These are phyloP conservation scores for Onthophagus sagittarius DNA, from an alignment of 2,888 invertebrate species.

Conservation along the genomic window DNA sequence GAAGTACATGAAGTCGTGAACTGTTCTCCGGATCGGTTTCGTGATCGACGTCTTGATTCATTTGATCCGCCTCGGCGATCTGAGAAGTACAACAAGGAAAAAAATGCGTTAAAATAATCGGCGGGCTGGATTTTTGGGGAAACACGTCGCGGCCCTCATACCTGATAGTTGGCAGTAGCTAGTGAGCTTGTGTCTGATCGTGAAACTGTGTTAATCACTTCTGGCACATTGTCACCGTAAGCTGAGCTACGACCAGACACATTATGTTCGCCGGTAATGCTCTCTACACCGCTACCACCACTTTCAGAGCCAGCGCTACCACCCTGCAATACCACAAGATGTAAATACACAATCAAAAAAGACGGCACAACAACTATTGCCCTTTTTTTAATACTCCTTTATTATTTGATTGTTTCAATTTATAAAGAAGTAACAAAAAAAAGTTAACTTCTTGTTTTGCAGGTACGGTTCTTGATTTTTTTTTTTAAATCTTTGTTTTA, in stretches of 20 bases:
- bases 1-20: slow-evolving; percentile 60
- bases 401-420: not conserved
- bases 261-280: slow-evolving; percentile 78
- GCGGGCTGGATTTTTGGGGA: not conserved
- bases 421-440: not conserved
- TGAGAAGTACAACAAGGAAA: slow-evolving; percentile 14
- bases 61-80: slow-evolving; percentile 36
- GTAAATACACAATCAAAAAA: slow-evolving; percentile 9
- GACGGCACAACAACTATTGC: not conserved
- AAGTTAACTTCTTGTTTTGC: not conserved
- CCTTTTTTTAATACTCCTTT: not conserved
- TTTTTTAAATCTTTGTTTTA: not conserved
- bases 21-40: slow-evolving; percentile 44
- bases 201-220: slow-evolving; percentile 51
- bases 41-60: slow-evolving; percentile 38
- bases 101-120: not conserved
- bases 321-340: slow-evolving; percentile 31
- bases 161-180: slow-evolving; percentile 49
- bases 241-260: slow-evolving; percentile 92
- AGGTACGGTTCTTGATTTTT: not conserved
- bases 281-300: slow-evolving; percentile 88
- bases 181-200: slow-evolving; percentile 58
- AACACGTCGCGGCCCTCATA: slow-evolving; percentile 27
- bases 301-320: slow-evolving; percentile 73
- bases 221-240: slow-evolving; percentile 71